phyloP scores from a whole-genome alignment of 2,113 vertebrate species.

The Rhombomys opimus region DNA sequence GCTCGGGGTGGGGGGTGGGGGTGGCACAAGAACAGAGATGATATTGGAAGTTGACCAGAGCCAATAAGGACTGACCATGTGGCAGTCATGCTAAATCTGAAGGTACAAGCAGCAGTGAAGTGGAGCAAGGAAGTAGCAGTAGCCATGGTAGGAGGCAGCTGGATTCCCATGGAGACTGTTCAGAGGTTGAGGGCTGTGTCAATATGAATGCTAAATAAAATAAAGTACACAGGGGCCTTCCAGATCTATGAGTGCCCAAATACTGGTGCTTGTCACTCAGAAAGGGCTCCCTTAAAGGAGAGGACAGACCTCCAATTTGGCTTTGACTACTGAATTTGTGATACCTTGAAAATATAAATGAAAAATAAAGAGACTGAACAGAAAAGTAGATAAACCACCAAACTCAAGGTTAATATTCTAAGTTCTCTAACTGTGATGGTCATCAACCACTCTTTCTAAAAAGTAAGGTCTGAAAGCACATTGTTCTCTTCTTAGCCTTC shows the following conservation, averaged over 20 bases:
- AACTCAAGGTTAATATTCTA: neutral
- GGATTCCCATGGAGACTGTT: neutral
- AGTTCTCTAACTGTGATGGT: neutral
- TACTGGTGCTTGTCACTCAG: neutral
- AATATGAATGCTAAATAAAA: neutral
- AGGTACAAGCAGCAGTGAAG: rapidly evolving
- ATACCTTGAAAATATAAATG: neutral
- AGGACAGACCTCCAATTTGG: neutral
- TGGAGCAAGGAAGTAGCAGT: neutral
- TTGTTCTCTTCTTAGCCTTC: neutral
- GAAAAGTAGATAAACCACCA: neutral
- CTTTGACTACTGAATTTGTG: neutral
- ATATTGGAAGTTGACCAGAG: neutral
- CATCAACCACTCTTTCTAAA: neutral
- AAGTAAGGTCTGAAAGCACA: neutral
- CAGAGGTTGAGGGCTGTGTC: neutral
- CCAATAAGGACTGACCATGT: neutral
- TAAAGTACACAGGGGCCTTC: neutral
- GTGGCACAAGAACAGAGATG: neutral
- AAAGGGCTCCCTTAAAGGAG: neutral
- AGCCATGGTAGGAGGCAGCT: rapidly evolving
- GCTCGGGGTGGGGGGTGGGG: neutral
- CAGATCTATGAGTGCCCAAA: neutral
- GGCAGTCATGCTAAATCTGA: neutral
- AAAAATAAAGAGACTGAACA: neutral